These are phyloP conservation scores for Margaritifera margaritifera DNA, from an alignment of 2,888 invertebrate species.

Conservation along the genomic window DNA sequence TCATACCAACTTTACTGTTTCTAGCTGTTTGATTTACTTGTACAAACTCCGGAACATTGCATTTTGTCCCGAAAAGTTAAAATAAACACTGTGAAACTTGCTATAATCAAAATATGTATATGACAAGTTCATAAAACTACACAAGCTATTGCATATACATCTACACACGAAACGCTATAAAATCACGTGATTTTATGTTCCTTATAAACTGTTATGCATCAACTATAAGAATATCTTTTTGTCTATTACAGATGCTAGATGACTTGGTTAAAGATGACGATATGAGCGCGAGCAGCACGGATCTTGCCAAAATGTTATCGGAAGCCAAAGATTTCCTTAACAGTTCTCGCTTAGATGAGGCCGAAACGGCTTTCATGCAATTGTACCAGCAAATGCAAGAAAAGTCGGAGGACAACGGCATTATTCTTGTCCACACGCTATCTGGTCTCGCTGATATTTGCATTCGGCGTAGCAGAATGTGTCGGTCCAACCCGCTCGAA, in stretches of 20 bases:
- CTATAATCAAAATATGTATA: too few relatives aligned
- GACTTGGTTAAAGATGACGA: slow-evolving; percentile 26
- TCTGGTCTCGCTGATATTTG: slow-evolving; percentile 62
- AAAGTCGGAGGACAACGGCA: slow-evolving; percentile 51
- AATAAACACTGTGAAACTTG: too few relatives aligned
- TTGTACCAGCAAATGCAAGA: slow-evolving; percentile 53
- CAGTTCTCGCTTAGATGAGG: slow-evolving; percentile 51
- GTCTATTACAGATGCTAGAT: slow-evolving; percentile 21
- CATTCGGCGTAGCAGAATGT: slow-evolving; percentile 54
- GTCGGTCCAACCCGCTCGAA: slow-evolving; percentile 61
- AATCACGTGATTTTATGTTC: too few relatives aligned
- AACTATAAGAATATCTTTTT: background rate
- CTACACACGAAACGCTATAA: too few relatives aligned
- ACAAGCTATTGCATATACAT: too few relatives aligned
- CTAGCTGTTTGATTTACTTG: too few relatives aligned
- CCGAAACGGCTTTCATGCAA: slow-evolving; percentile 56
- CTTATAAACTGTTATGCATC: too few relatives aligned
- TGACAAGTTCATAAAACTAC: too few relatives aligned
- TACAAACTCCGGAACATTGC: too few relatives aligned
- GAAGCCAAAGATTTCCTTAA: slow-evolving; percentile 42
- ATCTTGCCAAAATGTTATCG: slow-evolving; percentile 36
- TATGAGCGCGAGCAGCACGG: slow-evolving; percentile 23
- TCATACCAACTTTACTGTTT: too few relatives aligned
- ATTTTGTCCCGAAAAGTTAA: too few relatives aligned
- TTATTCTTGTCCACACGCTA: slow-evolving; percentile 52